These are phyloP conservation scores for Bombylius major DNA, from an alignment of 2,888 invertebrate species.

Conservation along the genomic window DNA sequence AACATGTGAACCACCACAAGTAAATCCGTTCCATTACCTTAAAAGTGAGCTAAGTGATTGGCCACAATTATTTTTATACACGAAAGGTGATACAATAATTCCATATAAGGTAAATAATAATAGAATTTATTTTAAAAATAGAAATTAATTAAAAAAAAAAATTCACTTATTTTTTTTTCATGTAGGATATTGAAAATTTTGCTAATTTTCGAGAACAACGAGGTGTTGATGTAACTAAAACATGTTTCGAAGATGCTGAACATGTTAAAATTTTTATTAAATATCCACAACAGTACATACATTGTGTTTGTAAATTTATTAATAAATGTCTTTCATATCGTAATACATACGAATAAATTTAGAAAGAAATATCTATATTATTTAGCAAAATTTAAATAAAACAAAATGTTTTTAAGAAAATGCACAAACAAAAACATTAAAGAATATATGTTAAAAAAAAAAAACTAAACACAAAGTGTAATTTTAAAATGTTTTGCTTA, in stretches of 20 bases:
- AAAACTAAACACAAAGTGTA: too few species aligned
- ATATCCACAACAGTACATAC: slow-evolving; percentile 48
- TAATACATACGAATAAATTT: background rate
- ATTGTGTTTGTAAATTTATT: slow-evolving; percentile 46
- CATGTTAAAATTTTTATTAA: slow-evolving; percentile 59
- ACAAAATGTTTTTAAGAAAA: too few species aligned
- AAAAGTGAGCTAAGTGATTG: slow-evolving; percentile 46
- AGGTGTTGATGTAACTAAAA: slow-evolving; percentile 47
- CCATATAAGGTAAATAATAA: slow-evolving; percentile 40
- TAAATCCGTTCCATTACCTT: slow-evolving; percentile 46
- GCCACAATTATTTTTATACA: slow-evolving; percentile 62
- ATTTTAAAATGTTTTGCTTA: too few species aligned
- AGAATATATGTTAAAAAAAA: too few species aligned
- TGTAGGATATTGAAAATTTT: slow-evolving; percentile 53
- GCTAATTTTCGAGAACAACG: slow-evolving; percentile 43
- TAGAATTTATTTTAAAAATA: background rate
- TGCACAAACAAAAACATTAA: too few species aligned
- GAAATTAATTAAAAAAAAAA: background rate
- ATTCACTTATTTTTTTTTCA: background rate
- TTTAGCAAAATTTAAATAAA: too few species aligned
- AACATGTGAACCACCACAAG: slow-evolving; percentile 36
- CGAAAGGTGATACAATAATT: slow-evolving; percentile 55
- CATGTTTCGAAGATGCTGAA: slow-evolving; percentile 57
- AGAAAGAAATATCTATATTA: too few species aligned
- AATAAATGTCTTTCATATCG: slow-evolving; percentile 40